Conservation (phyloP, 2,113 vertebrate genomes). For the Agapornis roseicollis region DNA sequence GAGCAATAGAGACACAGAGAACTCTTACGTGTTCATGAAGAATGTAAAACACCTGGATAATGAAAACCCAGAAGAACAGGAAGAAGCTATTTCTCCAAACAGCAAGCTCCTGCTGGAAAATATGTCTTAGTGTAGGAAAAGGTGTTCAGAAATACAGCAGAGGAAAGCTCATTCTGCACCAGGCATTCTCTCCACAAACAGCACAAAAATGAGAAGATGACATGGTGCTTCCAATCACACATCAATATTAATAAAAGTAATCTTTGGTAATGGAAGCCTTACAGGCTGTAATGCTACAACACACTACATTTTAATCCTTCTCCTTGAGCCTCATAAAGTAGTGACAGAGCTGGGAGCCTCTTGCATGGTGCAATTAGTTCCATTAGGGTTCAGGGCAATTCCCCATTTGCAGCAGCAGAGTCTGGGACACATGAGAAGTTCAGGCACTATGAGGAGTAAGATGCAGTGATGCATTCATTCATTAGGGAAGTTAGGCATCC, state of each 20-base stretch:
- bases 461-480: neutral
- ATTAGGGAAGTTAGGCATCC: fast-evolving
- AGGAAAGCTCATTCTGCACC: neutral
- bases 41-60: neutral
- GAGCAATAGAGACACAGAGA: neutral
- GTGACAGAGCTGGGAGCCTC: neutral
- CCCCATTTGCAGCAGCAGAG: neutral
- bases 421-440: neutral
- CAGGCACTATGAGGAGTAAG: neutral
- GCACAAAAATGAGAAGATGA: neutral
- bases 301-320: neutral
- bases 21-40: neutral
- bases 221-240: neutral
- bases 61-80: neutral
- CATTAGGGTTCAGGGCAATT: neutral
- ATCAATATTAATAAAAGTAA: neutral
- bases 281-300: neutral
- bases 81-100: conserved; percentile 1
- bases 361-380: neutral
- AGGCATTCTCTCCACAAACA: neutral
- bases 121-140: neutral
- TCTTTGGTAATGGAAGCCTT: neutral
- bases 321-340: neutral
- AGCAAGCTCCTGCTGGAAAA: neutral
- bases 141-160: neutral